Evolutionary conservation across 1,140 invertebrate genomes (phyloP), one percentile per base, ranked within the genome.

Genomic region (Archegozetes longisetosus): DNA sequence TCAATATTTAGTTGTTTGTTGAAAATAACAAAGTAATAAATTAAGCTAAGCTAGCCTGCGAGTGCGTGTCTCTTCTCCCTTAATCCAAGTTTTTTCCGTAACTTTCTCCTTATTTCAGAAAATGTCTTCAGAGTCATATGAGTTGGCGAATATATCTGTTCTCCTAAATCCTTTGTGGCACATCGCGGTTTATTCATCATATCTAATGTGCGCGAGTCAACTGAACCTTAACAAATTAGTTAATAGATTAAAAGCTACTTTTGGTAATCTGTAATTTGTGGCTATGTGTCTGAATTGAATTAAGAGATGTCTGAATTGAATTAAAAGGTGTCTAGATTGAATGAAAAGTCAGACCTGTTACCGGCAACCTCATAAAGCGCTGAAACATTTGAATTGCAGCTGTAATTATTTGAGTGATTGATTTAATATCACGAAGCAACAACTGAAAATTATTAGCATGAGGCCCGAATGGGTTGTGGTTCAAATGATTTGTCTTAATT

Each of bases 111-210:
- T 22, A n/a, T 52, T 22, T n/a, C n/a, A n/a, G n/a, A n/a, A n/a
- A n/a, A n/a, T n/a, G n/a, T n/a, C 6, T 52, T 22, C 4, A 22
- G 50, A 9, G 50, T 52, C 50, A 26, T 25, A n/a, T 55, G 12
- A 20, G 3, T 26, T 12, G n/a, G 27, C 26, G 53, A 12, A 12
- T 23, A 6, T 24, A 3, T 12, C 26, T 55, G 52, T 63, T 68
- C 60, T 20, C 79, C 73, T 12, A 52, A 9, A 73, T 95, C 89
- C 17, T 84, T 82, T 66, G 88, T 72, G 40, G 88, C 90, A 71
- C 90, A 94, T 55, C 91, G 79, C 51, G 82, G 85, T 62, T 76
- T 79, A 58, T 72, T 74, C 78, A 94, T 82, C 60, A 91, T 73
- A 62, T 79, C 75, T 66, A 74, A 73, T 0, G 90, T 95, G 24